Evolutionary conservation across 2,113 vertebrate species (phyloP), one percentile per base, ranked within the genome.

Genomic region (Mesocricetus auratus): DNA sequence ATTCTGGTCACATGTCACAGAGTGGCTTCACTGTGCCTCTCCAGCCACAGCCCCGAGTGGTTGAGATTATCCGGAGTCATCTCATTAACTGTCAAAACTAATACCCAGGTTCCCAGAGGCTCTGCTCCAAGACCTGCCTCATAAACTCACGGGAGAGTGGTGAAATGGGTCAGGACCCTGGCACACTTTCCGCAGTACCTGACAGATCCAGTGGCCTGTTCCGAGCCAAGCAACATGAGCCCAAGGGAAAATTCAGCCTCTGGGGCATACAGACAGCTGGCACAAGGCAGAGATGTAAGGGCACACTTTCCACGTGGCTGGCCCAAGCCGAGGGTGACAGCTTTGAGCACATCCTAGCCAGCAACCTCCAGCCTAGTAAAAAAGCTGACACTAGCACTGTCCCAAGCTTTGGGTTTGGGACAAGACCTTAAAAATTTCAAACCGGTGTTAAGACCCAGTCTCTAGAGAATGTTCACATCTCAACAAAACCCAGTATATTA

Each of bases 201-300:
- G 56, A 83, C 88, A 95, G 89, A 93, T 75, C 91, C n/a, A 75
- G 58, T 71, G 74, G 91, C 94, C 86, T 36, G 42, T 73, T 19
- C 5, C 11, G 87, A 92, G 91, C 69, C 68, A 87, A 94, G 97
- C 96, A 97, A 94, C 86, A 89, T 74, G 94, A 96, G 69, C 69
- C 62, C 77, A 26, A 39, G 62, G 94, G 96, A 89, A 90, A 96
- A 91, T 64, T 90, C 68, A 56, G 81, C 90, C 86, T 92, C 86
- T 22, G 0, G 19, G 77, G 77, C 9, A 4, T 36, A 12, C 4
- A 36, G 22, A 62, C 36, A 68, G 94, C 66, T 96, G 95, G 90
- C 92, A 93, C 26, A 9, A 60, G 83, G 64, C n/a, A 78, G 29
- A 62, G 79, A 74, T 73, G 29, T 82, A 69, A 86, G 19, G 12